Base-by-base conservation (phyloP, 2,113 vertebrate genomes). In the Crotalus viridis region DNA sequence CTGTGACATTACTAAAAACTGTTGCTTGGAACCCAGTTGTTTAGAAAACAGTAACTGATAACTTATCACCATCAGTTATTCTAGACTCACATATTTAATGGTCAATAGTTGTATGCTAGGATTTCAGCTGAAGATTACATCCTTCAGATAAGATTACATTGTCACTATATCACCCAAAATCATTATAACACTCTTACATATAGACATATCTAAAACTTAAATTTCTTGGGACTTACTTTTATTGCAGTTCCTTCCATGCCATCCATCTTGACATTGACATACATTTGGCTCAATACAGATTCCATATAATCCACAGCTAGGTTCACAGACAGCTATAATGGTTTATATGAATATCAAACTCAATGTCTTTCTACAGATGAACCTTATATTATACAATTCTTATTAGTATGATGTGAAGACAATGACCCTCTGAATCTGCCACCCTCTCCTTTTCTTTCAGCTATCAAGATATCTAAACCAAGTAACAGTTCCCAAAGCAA, bases 211-310 rank as follows among this genome's bases (percentile, higher is more conserved):
- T 22, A 43, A 51, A 24, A 85, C 22, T 61, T 0, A 0, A 52
- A 64, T 88, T 59, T 87, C 64, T 96, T 0, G 4, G 46, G 95
- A 85, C 98, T 98, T 96, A 98, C 98, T 98, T 98, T 99, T 99
- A 95, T 98, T 98, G 97, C 98, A 99, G 94, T 98, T 96, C 93
- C 98, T 98, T 96, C 98, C 98, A 0, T 98, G 98, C 98, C 98
- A 98, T 85, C 98, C 98, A 89, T 98, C 98, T 91, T 97, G 98
- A 97, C 98, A 99, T 9, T 98, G 98, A 96, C 98, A 99, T 94
- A 95, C 98, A 97, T 98, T 99, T 93, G 98, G 98, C 93, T 98
- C 98, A 4, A 96, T 95, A 88, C 98, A 99, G 92, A 97, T 97
- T 93, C 98, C 98, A 0, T 98, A 98, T 19, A 91, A 92, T 74